Base-by-base conservation (phyloP, 2,113 vertebrate species). In the Hippocampus zosterae region DNA sequence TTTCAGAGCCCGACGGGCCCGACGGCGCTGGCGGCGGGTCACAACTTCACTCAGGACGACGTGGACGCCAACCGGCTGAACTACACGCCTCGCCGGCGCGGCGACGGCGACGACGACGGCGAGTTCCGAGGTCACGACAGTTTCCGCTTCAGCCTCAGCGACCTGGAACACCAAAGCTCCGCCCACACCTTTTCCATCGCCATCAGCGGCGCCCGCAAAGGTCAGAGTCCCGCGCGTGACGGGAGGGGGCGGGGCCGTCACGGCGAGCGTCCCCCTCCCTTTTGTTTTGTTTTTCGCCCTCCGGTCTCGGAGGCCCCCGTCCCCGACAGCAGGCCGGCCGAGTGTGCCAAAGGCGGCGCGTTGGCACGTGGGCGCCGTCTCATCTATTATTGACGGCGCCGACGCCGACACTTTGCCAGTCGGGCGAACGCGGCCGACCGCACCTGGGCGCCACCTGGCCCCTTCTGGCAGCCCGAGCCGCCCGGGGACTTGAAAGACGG, bases 61-160 rank as follows among this genome's bases (percentile, higher is more conserved):
- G 89, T 89, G 65, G 91, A 91, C 75, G 83, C 91, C 84, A 93
- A 91, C 80, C 85, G 83, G 11, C 50, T 93, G 53, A 90, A 79
- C 50, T 94, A 93, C 70, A 74, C 75, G 3, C 23, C n/a, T 89
- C 85, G 73, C 62, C 0, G 3, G 16, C 23, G 40, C 78, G 44
- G 76, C 42, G 81, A 12, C 50, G 42, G 40, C 78, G 44, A 75
- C 42, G 81, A 12, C 50, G 42, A 78, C 12, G 48, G 67, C 2
- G 87, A 76, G 40, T 81, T 79, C 70, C 90, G 86, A 81, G 91
- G 86, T 61, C 73, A 48, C 16, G 85, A 91, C 81, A 85, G 75
- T 72, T 93, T 92, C 80, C 85, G 89, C 19, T 91, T 94, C 90
- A 83, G 79, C 59, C 84, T 90, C 57, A 90, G 78, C 27, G 91